Percentiles rank a stretch among this genome's conserved stretches.
These are phyloP conservation scores for Bedellia somnulentella DNA, from an alignment of 2,888 invertebrate genomes.

Conservation along the genomic window DNA sequence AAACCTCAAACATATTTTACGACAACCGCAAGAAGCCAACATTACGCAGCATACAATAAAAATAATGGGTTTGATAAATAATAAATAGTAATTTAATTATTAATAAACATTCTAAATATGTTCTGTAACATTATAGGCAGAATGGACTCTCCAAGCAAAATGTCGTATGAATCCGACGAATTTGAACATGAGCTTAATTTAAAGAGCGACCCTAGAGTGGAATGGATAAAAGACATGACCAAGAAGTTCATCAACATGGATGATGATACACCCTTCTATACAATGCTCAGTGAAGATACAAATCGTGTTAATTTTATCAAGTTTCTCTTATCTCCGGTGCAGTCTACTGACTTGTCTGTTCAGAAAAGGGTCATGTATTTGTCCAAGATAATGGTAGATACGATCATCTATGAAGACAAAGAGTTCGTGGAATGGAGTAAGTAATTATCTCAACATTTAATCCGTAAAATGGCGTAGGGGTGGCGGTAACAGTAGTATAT, in stretches of 20 bases:
- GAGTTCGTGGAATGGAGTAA: constrained; percentile 78
- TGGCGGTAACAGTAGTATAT: too few species aligned
- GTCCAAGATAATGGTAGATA: constrained; percentile 71
- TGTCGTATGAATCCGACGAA: too few species aligned
- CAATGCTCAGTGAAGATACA: constrained; percentile 57
- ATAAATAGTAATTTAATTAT: neutral
- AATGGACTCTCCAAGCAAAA: too few species aligned
- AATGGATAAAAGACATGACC: constrained; percentile 71
- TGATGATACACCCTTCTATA: constrained; percentile 59
- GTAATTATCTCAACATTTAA: constrained; percentile 15
- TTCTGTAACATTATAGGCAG: too few species aligned
- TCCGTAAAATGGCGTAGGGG: constrained; percentile 1
- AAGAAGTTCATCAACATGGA: constrained; percentile 58
- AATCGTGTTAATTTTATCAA: constrained; percentile 36
- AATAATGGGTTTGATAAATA: neutral
- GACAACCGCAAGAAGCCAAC: too few species aligned
- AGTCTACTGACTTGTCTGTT: too few species aligned
- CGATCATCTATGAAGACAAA: constrained; percentile 68
- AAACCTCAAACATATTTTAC: too few species aligned
- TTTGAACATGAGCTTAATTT: constrained; percentile 21
- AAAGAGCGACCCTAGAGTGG: constrained; percentile 57
- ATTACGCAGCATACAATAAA: too few species aligned
- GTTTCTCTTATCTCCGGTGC: constrained; percentile 22
- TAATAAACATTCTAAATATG: too few species aligned
- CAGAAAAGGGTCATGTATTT: constrained; percentile 66